Evolutionary conservation across 2,797 vertebrate genomes (phyloP).

Genomic region (Cynodonichthys magdalenae): DNA sequence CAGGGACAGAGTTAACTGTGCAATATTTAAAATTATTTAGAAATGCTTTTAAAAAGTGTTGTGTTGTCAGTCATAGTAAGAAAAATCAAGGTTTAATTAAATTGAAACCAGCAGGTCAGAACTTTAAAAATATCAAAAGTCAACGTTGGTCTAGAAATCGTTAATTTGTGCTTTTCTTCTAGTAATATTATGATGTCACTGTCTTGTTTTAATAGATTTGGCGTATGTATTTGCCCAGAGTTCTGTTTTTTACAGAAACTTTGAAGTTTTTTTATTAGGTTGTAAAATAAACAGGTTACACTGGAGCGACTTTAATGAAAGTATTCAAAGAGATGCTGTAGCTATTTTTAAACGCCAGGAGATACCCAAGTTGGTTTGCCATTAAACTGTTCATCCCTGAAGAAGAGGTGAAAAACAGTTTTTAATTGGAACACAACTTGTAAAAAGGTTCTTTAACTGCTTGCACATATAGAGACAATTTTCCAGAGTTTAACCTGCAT

Average conservation of each 20-base stretch:
- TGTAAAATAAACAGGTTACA: background rate
- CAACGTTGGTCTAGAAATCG: background rate
- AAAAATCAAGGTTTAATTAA: too few species aligned
- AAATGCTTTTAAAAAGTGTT: too few species aligned
- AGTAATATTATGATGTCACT: background rate
- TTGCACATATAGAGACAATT: slow-evolving; percentile 5
- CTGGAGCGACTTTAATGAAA: background rate
- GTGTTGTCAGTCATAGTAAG: too few species aligned
- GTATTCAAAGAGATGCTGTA: background rate
- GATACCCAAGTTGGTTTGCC: background rate
- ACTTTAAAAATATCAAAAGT: background rate
- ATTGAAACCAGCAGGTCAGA: background rate
- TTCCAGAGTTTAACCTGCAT: background rate
- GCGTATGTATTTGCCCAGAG: background rate
- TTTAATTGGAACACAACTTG: slow-evolving; percentile 7
- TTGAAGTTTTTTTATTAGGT: background rate
- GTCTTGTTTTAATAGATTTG: background rate
- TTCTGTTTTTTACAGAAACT: background rate
- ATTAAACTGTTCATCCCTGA: background rate
- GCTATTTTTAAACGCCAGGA: background rate
- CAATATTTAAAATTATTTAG: too few species aligned
- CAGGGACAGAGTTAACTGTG: too few species aligned
- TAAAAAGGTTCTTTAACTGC: background rate
- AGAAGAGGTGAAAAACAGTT: background rate
- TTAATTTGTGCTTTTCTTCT: background rate